These are phyloP conservation scores for Upupa epops DNA, from an alignment of 2,113 vertebrate genomes.

Conservation along the genomic window DNA sequence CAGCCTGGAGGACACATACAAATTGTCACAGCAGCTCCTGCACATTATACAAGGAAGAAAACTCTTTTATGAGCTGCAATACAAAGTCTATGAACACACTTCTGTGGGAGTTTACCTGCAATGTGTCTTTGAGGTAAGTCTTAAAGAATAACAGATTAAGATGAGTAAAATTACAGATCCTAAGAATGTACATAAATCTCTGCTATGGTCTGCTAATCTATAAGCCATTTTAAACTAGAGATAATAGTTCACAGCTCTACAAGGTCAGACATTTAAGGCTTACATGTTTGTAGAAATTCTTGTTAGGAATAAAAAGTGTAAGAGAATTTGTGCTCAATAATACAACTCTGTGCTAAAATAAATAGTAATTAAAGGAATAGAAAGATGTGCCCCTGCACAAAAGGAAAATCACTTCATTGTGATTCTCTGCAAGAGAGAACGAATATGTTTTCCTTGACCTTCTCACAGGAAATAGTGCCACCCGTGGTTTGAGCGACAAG, in stretches of 20 bases:
- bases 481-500: not conserved
- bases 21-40: not conserved
- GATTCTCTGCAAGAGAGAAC: not conserved
- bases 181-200: not conserved
- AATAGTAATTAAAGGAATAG: slow-evolving; percentile 1
- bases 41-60: not conserved
- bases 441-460: not conserved
- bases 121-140: not conserved
- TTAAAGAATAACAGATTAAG: not conserved
- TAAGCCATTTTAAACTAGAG: not conserved
- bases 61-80: not conserved
- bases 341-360: slow-evolving; percentile 5
- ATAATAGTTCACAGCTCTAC: not conserved
- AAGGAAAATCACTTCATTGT: not conserved
- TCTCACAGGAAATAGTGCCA: not conserved
- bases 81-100: not conserved
- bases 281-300: not conserved
- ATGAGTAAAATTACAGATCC: not conserved
- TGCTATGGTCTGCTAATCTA: not conserved
- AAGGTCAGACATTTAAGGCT: slow-evolving; percentile 1
- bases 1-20: not conserved
- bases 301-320: not conserved
- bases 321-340: not conserved
- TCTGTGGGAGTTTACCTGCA: not conserved
- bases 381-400: not conserved